These are phyloP conservation scores for Eospalax fontanierii DNA, from an alignment of 2,797 vertebrate species.

Conservation along the genomic window DNA sequence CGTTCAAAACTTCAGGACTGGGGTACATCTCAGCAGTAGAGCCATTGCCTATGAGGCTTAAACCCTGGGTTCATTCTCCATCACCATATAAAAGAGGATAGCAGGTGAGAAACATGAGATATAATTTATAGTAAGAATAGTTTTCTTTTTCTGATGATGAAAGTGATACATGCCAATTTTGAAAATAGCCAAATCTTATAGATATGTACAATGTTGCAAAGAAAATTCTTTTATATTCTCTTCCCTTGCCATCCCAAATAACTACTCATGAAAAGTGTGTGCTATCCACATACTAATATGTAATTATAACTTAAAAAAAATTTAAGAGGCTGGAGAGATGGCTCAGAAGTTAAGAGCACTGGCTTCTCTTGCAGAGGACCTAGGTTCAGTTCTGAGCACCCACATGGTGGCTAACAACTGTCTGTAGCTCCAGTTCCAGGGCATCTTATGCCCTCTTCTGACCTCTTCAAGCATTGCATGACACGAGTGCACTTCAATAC, in stretches of 20 bases:
- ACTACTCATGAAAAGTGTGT: slow-evolving; percentile 17
- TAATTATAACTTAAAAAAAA: slow-evolving; percentile 43
- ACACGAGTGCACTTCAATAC: too few relatives aligned
- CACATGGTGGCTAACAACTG: too few relatives aligned
- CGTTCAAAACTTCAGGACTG: not conserved
- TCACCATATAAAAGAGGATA: not conserved
- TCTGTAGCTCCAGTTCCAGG: too few relatives aligned
- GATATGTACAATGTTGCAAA: not conserved
- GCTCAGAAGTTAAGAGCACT: too few relatives aligned
- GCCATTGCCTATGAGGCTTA: not conserved
- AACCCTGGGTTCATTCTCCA: not conserved
- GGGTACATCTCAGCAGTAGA: not conserved
- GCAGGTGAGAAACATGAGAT: not conserved
- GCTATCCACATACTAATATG: not conserved
- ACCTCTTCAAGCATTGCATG: too few relatives aligned
- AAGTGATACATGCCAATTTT: slow-evolving; percentile 17
- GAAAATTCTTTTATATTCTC: not conserved
- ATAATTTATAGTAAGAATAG: slow-evolving; percentile 40
- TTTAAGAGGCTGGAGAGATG: too few relatives aligned
- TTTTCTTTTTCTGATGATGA: slow-evolving; percentile 52
- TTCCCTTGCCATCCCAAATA: not conserved
- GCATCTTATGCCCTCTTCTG: too few relatives aligned
- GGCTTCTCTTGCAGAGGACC: too few relatives aligned
- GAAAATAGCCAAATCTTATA: slow-evolving; percentile 52
- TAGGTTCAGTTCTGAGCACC: too few relatives aligned